Conservation (phyloP, 2,113 vertebrate genomes). For the Hypomesus transpacificus region DNA sequence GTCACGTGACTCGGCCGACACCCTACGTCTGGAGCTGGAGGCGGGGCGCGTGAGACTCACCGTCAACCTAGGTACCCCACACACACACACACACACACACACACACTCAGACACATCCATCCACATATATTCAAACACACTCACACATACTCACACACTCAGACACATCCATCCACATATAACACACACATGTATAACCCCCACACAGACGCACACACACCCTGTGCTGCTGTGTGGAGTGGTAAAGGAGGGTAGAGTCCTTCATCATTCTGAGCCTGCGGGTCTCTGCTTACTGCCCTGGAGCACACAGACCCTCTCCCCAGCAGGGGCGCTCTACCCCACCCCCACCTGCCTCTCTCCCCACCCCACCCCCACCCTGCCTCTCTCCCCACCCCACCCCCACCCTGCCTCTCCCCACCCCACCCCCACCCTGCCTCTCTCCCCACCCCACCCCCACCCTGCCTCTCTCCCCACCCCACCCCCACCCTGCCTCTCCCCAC, state of each 20-base stretch:
- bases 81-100: background rate
- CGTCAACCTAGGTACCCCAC: slow-evolving; percentile 93
- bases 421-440: background rate
- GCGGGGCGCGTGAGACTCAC: slow-evolving; percentile 92
- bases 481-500: background rate
- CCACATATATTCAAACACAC: background rate
- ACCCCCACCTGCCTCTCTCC: too few species aligned
- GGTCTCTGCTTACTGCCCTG: slow-evolving; percentile 91
- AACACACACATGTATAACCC: slow-evolving; percentile 9
- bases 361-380: too few species aligned
- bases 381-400: too few species aligned
- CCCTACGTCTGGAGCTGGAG: slow-evolving; percentile 91
- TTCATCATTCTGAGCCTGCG: slow-evolving; percentile 99
- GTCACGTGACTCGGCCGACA: slow-evolving; percentile 91
- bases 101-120: background rate
- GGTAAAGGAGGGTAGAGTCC: slow-evolving; percentile 82
- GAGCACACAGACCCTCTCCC: slow-evolving; percentile 80
- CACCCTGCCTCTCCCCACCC: background rate
- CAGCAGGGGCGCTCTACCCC: slow-evolving; percentile 64
- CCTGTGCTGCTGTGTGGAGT: slow-evolving; percentile 65
- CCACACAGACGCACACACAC: background rate
- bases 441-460: background rate
- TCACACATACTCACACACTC: slow-evolving; percentile 1
- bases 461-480: background rate
- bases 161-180: background rate